These are phyloP conservation scores for Achlya flavicornis DNA, from an alignment of 2,888 invertebrate species.

Conservation along the genomic window DNA sequence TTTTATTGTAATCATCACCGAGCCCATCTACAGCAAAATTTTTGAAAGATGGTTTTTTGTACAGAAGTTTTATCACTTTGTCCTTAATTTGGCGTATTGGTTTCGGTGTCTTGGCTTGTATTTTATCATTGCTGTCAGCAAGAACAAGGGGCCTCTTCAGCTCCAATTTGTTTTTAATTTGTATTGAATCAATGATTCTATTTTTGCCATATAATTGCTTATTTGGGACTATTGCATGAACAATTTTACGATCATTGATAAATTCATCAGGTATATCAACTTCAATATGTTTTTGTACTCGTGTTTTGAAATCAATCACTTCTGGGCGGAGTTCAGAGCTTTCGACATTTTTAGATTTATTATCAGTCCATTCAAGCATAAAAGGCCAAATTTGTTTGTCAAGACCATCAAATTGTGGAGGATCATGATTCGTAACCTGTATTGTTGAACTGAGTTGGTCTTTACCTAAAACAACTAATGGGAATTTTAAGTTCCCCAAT, in stretches of 20 bases:
- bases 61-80: conserved; percentile 61
- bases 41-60: conserved; percentile 48
- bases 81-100: conserved; percentile 57
- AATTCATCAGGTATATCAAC: neutral
- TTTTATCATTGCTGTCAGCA: conserved; percentile 27
- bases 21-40: conserved; percentile 20
- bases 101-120: conserved; percentile 35
- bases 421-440: conserved; percentile 45
- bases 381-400: conserved; percentile 69
- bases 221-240: conserved; percentile 13
- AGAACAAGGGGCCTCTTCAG: conserved; percentile 19
- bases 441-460: conserved; percentile 59
- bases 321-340: neutral
- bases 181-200: conserved; percentile 13
- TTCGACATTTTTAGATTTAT: conserved; percentile 19
- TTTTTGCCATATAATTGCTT: conserved; percentile 12
- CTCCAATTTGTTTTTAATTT: conserved; percentile 23
- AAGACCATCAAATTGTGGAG: conserved; percentile 62
- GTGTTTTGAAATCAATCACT: neutral
- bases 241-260: neutral
- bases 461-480: conserved; percentile 62
- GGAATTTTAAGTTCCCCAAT: conserved; percentile 57
- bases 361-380: conserved; percentile 60
- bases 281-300: conserved; percentile 12
- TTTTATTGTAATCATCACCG: conserved; percentile 18